Evolutionary conservation across 2,888 invertebrate species (phyloP).

Genomic region (Drosophila eohydei): DNA sequence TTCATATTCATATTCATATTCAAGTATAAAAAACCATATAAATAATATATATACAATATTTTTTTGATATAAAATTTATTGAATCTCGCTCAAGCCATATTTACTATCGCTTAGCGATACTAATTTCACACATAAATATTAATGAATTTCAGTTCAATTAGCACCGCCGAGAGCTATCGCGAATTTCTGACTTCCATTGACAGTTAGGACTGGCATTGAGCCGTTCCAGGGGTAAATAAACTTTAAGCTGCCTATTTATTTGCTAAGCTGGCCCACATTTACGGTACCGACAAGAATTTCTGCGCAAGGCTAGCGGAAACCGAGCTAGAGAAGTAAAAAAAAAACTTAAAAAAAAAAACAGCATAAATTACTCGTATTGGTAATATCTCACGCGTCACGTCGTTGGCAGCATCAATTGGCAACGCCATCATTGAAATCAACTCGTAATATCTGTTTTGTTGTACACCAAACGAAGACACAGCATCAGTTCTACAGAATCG

Average conservation of each 20-base stretch:
- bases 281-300: conserved; percentile 55
- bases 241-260: conserved; percentile 43
- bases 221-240: conserved; percentile 71
- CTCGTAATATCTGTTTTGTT: conserved; percentile 66
- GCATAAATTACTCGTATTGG: conserved; percentile 59
- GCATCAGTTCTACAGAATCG: conserved; percentile 76
- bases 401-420: conserved; percentile 59
- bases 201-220: conserved; percentile 34
- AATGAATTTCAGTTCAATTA: conserved; percentile 25
- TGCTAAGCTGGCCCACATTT: conserved; percentile 71
- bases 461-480: conserved; percentile 39
- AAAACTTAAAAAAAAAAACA: conserved; percentile 1
- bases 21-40: background rate
- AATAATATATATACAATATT: background rate
- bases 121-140: conserved; percentile 1
- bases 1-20: too few species aligned
- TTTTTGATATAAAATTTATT: background rate
- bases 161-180: conserved; percentile 15
- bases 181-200: conserved; percentile 7
- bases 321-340: background rate
- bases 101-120: conserved; percentile 1
- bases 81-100: background rate
- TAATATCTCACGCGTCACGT: conserved; percentile 78
- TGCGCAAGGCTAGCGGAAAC: conserved; percentile 70
- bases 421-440: conserved; percentile 67